Evolutionary conservation across 2,888 invertebrate genomes (phyloP), one percentile per base, ranked within the genome.

Genomic region (Beris chalybata): DNA sequence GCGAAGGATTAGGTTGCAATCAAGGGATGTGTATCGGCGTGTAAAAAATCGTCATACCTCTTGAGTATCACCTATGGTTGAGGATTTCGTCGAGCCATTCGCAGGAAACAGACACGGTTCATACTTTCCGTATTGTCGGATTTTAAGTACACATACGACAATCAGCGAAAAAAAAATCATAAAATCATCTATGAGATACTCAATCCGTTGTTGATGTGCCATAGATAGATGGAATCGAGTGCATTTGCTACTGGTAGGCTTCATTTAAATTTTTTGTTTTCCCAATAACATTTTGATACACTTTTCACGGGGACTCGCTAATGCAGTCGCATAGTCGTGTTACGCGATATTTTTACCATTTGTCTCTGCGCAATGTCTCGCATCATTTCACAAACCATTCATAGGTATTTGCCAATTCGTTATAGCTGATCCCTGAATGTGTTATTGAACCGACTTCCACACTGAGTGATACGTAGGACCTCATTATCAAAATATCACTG

Each of bases 1-100:
- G 32, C 52, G 4, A 22, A 52, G 61, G 50, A 61, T 61, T 61
- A 61, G 61, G 61, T 61, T 61, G 61, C 52, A 61, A 61, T 61
- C 61, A 61, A 61, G 50, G 38, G 22, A 32, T 38, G 48, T 32
- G 47, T 30, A n/a, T 15, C 6, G n/a, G n/a, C n/a, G 32, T 12
- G n/a, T 31, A n/a, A 30, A 48, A 59, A 44, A 12, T 4, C 15
- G 9, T 30, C 59, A 47, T 22, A 6, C 15, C 43, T 48, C 59
- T 59, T 59, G 48, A 48, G 7, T 32, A 12, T 32, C 52, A 52
- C 52, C 50, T 38, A 43, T 13, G 11, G 59, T 15, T n/a, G 38
- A 61, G 50, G 52, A 45, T 52, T 32, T 15, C 15, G 12, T 43
- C 13, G 52, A 61, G n/a, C 30, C n/a, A 4, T 9, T 31, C 54